A percentile compares a stretch with the other conserved stretches of the same genome.
Conservation (phyloP, 2,113 vertebrate genomes). For the Bujurquina vittata region DNA sequence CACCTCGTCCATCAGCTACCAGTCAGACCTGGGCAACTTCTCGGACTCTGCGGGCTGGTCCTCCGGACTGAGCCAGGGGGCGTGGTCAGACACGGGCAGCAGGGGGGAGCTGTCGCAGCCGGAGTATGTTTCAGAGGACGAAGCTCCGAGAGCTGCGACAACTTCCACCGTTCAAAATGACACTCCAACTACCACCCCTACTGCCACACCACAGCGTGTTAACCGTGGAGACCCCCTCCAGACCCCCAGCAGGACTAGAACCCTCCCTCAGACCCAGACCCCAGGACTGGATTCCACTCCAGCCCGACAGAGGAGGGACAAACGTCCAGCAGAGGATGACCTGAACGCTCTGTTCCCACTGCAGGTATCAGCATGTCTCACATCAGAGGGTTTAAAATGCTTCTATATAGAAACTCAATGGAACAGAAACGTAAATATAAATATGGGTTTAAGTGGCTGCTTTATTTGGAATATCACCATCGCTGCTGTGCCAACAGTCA, state of each 20-base stretch:
- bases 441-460: no score
- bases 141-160: rapidly evolving
- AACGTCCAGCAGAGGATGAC: background rate
- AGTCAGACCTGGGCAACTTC: conserved; percentile 56
- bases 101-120: no score
- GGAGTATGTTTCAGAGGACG: background rate
- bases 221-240: background rate
- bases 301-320: conserved; percentile 18
- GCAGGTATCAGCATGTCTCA: conserved; percentile 40
- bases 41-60: conserved; percentile 14
- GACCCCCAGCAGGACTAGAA: background rate
- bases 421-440: no score
- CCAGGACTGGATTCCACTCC: background rate
- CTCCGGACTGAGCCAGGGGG: conserved; percentile 29
- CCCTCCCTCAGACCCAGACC: background rate
- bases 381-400: background rate
- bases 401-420: background rate
- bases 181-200: background rate
- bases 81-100: conserved; percentile 39
- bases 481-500: no score
- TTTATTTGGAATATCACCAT: no score
- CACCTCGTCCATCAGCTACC: conserved; percentile 81
- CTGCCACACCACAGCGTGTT: background rate
- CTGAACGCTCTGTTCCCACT: conserved; percentile 19
- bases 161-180: background rate